Evolutionary conservation across 2,797 vertebrate genomes (phyloP), one percentile per base, ranked within the genome.

Genomic region (Eptatretus atami): DNA sequence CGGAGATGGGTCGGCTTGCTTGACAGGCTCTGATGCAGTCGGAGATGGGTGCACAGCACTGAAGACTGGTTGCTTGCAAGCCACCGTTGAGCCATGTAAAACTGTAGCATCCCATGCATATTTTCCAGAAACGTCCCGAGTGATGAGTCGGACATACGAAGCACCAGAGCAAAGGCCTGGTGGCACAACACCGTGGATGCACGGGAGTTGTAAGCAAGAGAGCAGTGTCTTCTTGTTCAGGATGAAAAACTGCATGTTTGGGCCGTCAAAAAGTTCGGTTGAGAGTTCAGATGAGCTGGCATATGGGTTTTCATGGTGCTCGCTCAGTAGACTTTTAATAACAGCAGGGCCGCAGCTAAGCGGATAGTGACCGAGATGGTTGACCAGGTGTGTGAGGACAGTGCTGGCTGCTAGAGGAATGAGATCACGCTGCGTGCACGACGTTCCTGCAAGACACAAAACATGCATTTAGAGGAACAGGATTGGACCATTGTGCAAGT

Each of bases 81-180:
- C 72, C 67, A 77, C 77, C 2, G 87, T 82, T 3, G 88, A 84
- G 64, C 85, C 87, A 53, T 94, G 95, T 63, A 98, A 74, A 66
- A 95, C 83, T 10, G 86, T 83, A 0, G 90, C 90, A 74, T 98
- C 88, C 90, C 90, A 98, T 0, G 86, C 86, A 74, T 95, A 92
- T 70, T 98, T 98, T 63, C 90, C 88, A 10, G 90, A 92, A 1
- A 94, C 79, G 71, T 98, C 90, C 64, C 90, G 79, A 66, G 95
- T 79, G 69, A 98, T 82, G 70, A 95, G 79, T 66, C 90, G 82
- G 65, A 98, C 84, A 54, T 82, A 82, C 66, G 85, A 79, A 63
- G 81, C 83, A 68, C 84, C 81, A 65, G 86, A 86, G 64, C 81
- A 78, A 68, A 95, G 79, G 64, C 87, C 87, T 64, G 87, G 84